A percentile compares a stretch with the other conserved stretches of the same genome.
Evolutionary conservation across 2,888 invertebrate species (phyloP).

Genomic region (Antheraea yamamai): DNA sequence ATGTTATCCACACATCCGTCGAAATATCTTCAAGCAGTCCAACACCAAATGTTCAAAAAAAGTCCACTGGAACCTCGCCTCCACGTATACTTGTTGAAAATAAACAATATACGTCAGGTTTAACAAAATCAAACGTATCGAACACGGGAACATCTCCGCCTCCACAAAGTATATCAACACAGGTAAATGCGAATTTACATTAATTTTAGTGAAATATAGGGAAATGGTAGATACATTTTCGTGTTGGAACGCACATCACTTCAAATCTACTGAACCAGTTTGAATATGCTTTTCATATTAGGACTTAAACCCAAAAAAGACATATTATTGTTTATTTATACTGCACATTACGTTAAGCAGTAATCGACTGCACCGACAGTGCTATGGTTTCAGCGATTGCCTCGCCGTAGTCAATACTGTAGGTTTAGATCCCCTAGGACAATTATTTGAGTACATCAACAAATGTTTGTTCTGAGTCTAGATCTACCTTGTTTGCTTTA

Average conservation of each 20-base stretch:
- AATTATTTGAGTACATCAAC: no score
- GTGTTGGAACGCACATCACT: not conserved
- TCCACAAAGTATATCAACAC: slow-evolving; percentile 93
- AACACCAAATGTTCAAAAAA: slow-evolving; percentile 54
- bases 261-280: not conserved
- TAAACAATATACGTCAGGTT: slow-evolving; percentile 40
- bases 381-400: no score
- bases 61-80: slow-evolving; percentile 79
- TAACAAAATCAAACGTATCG: slow-evolving; percentile 55
- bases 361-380: no score
- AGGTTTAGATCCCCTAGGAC: no score
- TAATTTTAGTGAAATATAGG: not conserved
- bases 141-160: slow-evolving; percentile 93
- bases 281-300: not conserved
- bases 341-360: not conserved
- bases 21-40: slow-evolving; percentile 39
- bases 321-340: not conserved
- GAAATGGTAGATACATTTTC: not conserved
- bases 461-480: no score
- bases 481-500: no score
- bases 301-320: not conserved
- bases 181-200: slow-evolving; percentile 74
- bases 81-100: slow-evolving; percentile 46
- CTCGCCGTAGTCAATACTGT: no score
- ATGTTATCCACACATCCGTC: slow-evolving; percentile 37